A percentile compares a stretch with the other conserved stretches of the same genome.
Evolutionary conservation across 2,888 invertebrate species (phyloP).

Genomic region (Galeruca laticollis): DNA sequence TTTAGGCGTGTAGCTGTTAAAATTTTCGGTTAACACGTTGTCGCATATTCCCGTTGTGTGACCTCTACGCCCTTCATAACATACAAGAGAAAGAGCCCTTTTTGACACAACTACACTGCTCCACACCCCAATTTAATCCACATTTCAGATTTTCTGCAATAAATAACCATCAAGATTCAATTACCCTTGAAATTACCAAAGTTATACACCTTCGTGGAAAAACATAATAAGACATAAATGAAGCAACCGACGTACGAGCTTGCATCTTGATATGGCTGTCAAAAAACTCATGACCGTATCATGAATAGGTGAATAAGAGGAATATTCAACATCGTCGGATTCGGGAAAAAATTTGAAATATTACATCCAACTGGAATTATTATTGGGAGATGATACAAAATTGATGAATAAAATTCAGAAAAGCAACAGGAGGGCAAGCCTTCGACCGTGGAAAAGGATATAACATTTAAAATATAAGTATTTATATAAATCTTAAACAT

Average conservation of each 20-base stretch:
- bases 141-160: slow-evolving; percentile 57
- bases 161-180: slow-evolving; percentile 59
- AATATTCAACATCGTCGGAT: too few relatives aligned
- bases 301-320: neutral
- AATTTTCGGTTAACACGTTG: slow-evolving; percentile 1
- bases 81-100: neutral
- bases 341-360: too few relatives aligned
- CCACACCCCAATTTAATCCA: slow-evolving; percentile 32
- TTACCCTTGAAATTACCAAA: slow-evolving; percentile 59
- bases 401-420: too few relatives aligned
- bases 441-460: too few relatives aligned
- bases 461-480: too few relatives aligned
- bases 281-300: slow-evolving; percentile 10
- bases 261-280: slow-evolving; percentile 36
- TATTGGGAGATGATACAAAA: too few relatives aligned
- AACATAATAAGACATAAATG: slow-evolving; percentile 48
- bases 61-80: slow-evolving; percentile 19
- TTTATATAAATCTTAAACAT: too few relatives aligned
- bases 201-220: slow-evolving; percentile 56
- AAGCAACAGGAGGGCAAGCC: too few relatives aligned
- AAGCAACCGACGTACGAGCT: slow-evolving; percentile 30
- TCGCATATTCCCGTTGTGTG: neutral
- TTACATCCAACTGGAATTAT: too few relatives aligned
- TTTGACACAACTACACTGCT: slow-evolving; percentile 24
- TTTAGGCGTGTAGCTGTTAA: neutral